Base-by-base conservation (phyloP, 2,113 vertebrate species). In the Buteo buteo region DNA sequence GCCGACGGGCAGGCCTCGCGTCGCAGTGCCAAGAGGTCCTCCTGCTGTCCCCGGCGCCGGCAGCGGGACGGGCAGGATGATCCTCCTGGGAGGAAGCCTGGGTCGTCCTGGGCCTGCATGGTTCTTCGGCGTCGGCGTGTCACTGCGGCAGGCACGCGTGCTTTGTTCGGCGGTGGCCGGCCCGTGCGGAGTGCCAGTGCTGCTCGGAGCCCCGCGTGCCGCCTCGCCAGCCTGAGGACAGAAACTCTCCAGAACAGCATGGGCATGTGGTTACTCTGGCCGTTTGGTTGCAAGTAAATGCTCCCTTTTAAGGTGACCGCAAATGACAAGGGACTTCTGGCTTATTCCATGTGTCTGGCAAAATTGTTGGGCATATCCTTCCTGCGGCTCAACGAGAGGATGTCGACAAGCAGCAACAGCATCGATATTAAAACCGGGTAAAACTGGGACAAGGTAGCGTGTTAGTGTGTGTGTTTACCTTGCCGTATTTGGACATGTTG, bases 31-130 rank as follows among this genome's bases (percentile, higher is more conserved):
- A 8, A 18, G 55, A 7, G 2, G 31, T 20, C 15, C 21, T 29
- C 4, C 44, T 0, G 1, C n/a, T 1, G 2, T 34, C 52, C 50
- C 64, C 11, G 3, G 21, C 0, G 0, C 40, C 1, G 16, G 84
- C 22, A 29, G 29, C 4, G 0, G 26, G 26, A 19, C 36, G 61
- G 55, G n/a, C 71, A 78, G 61, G 61, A 4, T 45, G 24, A 6
- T 3, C 4, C 55, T 26, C 21, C 65, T 4, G 7, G 40, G 40
- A 52, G 67, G 67, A 20, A 29, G 34, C 69, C 57, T 10, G 7
- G 14, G 2, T 2, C 32, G 19, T 42, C 17, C 82, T 21, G 12
- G 45, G 36, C 62, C 0, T 5, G 5, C 0, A 0, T 6, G 31
- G 11, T 18, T 34, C 11, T 25, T 8, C 21, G 32, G 25, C 16